Evolutionary conservation across 2,113 vertebrate species (phyloP).

Genomic region (Coturnix japonica): DNA sequence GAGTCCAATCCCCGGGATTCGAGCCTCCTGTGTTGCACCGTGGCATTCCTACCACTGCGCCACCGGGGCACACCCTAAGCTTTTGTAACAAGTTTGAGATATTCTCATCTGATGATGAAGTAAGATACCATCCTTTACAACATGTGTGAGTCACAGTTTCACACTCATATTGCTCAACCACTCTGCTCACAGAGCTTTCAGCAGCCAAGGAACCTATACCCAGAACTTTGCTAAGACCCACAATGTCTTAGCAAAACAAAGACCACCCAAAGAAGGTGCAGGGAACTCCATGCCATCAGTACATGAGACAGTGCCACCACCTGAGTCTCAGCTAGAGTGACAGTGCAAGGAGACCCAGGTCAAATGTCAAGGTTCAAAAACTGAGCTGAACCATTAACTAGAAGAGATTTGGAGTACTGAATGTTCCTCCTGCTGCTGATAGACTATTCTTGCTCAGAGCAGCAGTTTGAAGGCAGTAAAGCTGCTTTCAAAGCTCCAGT

Average conservation of each 20-base stretch:
- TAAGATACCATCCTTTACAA: neutral
- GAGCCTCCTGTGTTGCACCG: no score
- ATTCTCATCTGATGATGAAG: neutral
- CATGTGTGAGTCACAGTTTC: neutral
- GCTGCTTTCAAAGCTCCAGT: neutral
- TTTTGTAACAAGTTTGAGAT: neutral
- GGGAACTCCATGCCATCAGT: neutral
- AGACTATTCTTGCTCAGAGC: neutral
- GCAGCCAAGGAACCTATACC: neutral
- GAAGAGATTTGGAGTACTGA: neutral
- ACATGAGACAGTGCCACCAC: accelerated
- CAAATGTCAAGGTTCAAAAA: neutral
- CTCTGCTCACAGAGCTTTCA: neutral
- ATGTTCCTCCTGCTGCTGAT: neutral
- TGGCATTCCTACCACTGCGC: no score
- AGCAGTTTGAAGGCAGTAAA: neutral
- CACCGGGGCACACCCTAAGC: no score
- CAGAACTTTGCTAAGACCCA: neutral
- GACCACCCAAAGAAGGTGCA: accelerated
- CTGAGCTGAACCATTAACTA: neutral
- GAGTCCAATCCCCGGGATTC: no score
- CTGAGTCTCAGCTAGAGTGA: neutral
- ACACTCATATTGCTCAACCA: neutral
- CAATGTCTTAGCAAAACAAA: neutral
- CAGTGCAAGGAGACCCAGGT: neutral